These are phyloP conservation scores for Apostichopus leukothele DNA, from an alignment of 53 echinoderm and acorn worm species.

Conservation along the genomic window DNA sequence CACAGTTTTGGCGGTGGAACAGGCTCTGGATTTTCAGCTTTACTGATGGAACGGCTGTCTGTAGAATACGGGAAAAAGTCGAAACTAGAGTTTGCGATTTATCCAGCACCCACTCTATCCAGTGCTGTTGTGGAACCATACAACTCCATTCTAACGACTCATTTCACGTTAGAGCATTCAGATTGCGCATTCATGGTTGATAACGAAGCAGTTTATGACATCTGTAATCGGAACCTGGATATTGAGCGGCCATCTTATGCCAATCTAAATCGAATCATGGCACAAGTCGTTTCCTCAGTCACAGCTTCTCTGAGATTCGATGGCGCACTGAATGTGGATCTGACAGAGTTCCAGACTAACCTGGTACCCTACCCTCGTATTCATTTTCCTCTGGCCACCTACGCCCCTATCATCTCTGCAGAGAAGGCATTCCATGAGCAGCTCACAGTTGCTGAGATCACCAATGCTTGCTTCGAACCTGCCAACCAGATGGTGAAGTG, in stretches of 20 bases:
- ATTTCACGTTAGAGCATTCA: conserved; percentile 53
- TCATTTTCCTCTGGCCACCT: conserved; percentile 74
- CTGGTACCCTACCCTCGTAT: conserved; percentile 83
- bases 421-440: conserved; percentile 82
- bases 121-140: conserved; percentile 53
- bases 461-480: conserved; percentile 61
- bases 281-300: conserved; percentile 58
- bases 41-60: conserved; percentile 67
- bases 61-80: conserved; percentile 72
- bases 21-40: conserved; percentile 25
- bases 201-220: conserved; percentile 58
- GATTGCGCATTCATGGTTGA: conserved; percentile 63
- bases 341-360: conserved; percentile 87
- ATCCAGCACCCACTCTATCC: conserved; percentile 57
- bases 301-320: conserved; percentile 80
- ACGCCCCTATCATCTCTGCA: conserved; percentile 71
- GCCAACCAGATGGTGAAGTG: conserved; percentile 94
- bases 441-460: conserved; percentile 56
- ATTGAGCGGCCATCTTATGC: conserved; percentile 51
- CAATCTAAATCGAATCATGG: conserved; percentile 55
- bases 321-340: conserved; percentile 72
- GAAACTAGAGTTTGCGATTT: conserved; percentile 71
- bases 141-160: conserved; percentile 55
- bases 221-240: conserved; percentile 54
- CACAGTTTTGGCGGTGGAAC: conserved; percentile 44